These are phyloP conservation scores for Heliconius cydno DNA, from an alignment of 2,888 invertebrate species.

Conservation along the genomic window DNA sequence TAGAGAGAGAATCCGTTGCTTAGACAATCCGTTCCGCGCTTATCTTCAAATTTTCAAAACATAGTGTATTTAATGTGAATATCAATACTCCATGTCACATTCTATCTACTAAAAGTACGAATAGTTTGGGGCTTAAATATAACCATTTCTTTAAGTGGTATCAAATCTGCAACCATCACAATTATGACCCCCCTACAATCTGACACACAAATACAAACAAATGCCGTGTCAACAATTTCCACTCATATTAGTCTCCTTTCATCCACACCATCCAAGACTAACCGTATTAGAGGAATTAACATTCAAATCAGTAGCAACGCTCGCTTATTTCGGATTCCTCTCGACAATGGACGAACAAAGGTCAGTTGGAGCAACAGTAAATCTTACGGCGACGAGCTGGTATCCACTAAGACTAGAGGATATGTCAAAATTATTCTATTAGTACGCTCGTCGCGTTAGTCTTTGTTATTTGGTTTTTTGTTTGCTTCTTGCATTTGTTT, in stretches of 20 bases:
- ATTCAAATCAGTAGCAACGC: conserved; percentile 47
- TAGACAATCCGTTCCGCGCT: neutral
- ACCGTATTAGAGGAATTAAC: neutral
- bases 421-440: neutral
- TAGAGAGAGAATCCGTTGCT: neutral
- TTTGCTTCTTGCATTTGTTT: neutral
- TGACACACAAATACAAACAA: conserved; percentile 24
- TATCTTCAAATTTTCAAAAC: neutral
- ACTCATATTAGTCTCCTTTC: neutral
- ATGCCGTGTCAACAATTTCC: conserved; percentile 11
- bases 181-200: too few relatives aligned
- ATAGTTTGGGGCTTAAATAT: too few relatives aligned
- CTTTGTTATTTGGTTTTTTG: neutral
- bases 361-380: conserved; percentile 80
- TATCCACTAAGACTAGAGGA: neutral
- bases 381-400: conserved; percentile 75
- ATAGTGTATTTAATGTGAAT: too few relatives aligned
- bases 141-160: too few relatives aligned
- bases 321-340: conserved; percentile 78
- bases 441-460: conserved; percentile 54
- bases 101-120: too few relatives aligned
- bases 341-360: conserved; percentile 72
- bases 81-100: too few relatives aligned
- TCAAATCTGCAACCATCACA: too few relatives aligned
- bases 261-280: neutral